Percentiles rank a stretch among this genome's conserved stretches.
Conservation (phyloP, 2,113 vertebrate genomes). For the Natator depressus region DNA sequence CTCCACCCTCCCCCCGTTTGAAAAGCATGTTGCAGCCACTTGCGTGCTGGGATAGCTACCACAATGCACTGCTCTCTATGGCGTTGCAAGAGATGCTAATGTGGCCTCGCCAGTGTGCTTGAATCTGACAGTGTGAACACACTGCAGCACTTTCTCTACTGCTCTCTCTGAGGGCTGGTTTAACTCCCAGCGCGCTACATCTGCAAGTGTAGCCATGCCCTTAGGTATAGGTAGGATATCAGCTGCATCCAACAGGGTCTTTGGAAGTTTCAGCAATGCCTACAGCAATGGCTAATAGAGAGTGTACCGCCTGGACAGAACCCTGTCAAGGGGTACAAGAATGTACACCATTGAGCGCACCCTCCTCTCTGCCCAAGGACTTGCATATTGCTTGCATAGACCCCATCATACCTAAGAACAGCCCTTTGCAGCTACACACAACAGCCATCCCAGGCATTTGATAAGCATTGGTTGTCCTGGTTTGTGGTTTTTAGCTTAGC, state of each 20-base stretch:
- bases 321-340: neutral
- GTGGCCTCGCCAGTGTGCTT: too few relatives aligned
- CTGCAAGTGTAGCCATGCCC: too few relatives aligned
- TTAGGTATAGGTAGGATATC: neutral
- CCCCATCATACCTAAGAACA: neutral
- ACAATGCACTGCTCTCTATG: too few relatives aligned
- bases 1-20: too few relatives aligned
- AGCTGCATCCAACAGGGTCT: neutral
- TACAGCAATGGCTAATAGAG: neutral
- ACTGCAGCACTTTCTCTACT: too few relatives aligned
- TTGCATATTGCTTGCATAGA: too few relatives aligned
- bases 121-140: too few relatives aligned
- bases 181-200: too few relatives aligned
- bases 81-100: too few relatives aligned
- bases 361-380: neutral
- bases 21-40: too few relatives aligned
- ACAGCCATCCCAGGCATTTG: neutral
- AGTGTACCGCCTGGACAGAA: neutral
- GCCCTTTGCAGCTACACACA: neutral
- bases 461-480: conserved; percentile 18
- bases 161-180: too few relatives aligned
- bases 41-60: too few relatives aligned
- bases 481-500: neutral
- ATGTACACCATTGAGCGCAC: neutral
- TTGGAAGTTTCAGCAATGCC: neutral